These are phyloP conservation scores for rat (Rattus norvegicus) DNA, from an alignment of 2,113 vertebrate species.

Conservation along the genomic window GRCr8 NC_086039.1:90660001-90660500, in stretches of 20 bases:
- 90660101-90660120: conserved; percentile 49
- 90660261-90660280: neutral
- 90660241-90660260: neutral
- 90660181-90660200: conserved; percentile 2
- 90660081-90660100: neutral
- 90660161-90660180: conserved; percentile 73
- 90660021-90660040: neutral
- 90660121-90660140: conserved; percentile 64
- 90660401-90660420: neutral
- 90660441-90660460: neutral
- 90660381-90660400: neutral
- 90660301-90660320: neutral
- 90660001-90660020: conserved; percentile 56
- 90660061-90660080: neutral
- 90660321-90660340: neutral
- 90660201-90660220: conserved; percentile 65
- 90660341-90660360: neutral
- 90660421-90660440: neutral
- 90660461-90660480: neutral
- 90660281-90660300: neutral
- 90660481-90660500: neutral
- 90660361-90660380: neutral
- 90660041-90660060: neutral
- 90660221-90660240: neutral
- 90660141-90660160: conserved; percentile 66